Evolutionary conservation across 2,797 vertebrate genomes (phyloP), one percentile per base, ranked within the genome.

Genomic region (Nannoperca australis): DNA sequence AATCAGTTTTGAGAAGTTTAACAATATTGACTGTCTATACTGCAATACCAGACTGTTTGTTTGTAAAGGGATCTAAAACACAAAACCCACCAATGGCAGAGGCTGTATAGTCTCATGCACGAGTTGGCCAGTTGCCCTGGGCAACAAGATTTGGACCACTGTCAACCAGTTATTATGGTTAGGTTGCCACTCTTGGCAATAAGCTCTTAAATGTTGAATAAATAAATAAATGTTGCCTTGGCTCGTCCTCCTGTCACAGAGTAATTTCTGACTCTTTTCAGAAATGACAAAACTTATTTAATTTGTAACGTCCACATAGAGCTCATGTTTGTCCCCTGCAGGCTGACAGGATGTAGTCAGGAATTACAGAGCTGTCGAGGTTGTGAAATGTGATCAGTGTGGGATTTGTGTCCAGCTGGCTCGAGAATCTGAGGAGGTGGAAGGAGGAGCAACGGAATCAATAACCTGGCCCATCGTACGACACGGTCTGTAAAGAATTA

Each of bases 331-430:
- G 24, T 38, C 61, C 17, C 7, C 45, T 4, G 14, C 69, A 55
- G 70, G 24, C 45, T 42, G 66, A 68, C 40, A 42, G 72, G 73
- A 76, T 74, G 76, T 22, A 47, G 65, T 77, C 65, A 58, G 62
- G 27, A 65, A 51, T 64, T 64, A 2, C 36, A 65, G 70, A 62
- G 64, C 54, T 71, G 65, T 71, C 10, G 32, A 38, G 70, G 51
- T 67, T 64, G 63, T 82, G 75, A 88, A 87, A 90, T 51, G 63
- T 53, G 73, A 76, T 84, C 73, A 71, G 75, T 0, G 2, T 62
- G 49, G 64, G 83, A 89, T 88, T 84, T 78, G 69, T 69, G 76
- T 83, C 66, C 58, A 81, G 73, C 77, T 80, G 83, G 49, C 61
- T 70, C 0, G 3, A 70, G 36, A 79, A 59, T 34, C 30, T 67